These are phyloP conservation scores for Ornithoptera priamus DNA, from an alignment of 2,888 invertebrate genomes.

Conservation along the genomic window DNA sequence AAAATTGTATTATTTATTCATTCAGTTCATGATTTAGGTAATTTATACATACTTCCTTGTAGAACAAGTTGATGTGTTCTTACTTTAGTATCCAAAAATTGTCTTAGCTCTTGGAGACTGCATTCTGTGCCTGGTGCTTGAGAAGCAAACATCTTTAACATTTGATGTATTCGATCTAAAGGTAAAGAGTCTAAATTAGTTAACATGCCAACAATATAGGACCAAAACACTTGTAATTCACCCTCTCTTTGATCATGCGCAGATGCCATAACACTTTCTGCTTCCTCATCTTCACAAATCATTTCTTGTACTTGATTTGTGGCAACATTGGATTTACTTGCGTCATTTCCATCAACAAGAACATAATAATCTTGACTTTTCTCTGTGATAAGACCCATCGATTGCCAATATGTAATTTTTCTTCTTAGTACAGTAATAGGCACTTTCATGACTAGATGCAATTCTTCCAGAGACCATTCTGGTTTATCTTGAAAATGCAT, in stretches of 20 bases:
- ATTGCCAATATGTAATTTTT: slow-evolving; percentile 96
- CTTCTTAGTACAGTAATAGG: slow-evolving; percentile 90
- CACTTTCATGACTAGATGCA: slow-evolving; percentile 92
- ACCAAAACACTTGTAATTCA: slow-evolving; percentile 97
- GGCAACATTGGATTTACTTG: slow-evolving; percentile 76
- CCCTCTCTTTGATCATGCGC: slow-evolving; percentile 96
- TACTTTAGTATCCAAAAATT: slow-evolving; percentile 95
- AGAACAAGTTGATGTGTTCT: slow-evolving; percentile 92
- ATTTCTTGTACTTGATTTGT: slow-evolving; percentile 80
- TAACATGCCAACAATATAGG: slow-evolving; percentile 97
- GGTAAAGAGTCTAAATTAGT: slow-evolving; percentile 96
- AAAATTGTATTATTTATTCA: slow-evolving; percentile 37
- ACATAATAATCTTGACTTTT: slow-evolving; percentile 86
- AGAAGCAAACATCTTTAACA: slow-evolving; percentile 97
- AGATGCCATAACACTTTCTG: slow-evolving; percentile 96
- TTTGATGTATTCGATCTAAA: slow-evolving; percentile 95
- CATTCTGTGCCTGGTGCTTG: slow-evolving; percentile 95
- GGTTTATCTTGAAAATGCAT: slow-evolving; percentile 94
- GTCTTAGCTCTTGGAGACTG: slow-evolving; percentile 90
- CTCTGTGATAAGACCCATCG: slow-evolving; percentile 92
- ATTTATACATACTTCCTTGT: slow-evolving; percentile 91
- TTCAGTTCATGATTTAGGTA: slow-evolving; percentile 83
- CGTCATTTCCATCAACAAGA: slow-evolving; percentile 83
- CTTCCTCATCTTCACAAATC: slow-evolving; percentile 93
- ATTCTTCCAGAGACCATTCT: slow-evolving; percentile 92